phyloP scores from a whole-genome alignment of 2,888 invertebrate genomes.

The Pseudanteris insignis region DNA sequence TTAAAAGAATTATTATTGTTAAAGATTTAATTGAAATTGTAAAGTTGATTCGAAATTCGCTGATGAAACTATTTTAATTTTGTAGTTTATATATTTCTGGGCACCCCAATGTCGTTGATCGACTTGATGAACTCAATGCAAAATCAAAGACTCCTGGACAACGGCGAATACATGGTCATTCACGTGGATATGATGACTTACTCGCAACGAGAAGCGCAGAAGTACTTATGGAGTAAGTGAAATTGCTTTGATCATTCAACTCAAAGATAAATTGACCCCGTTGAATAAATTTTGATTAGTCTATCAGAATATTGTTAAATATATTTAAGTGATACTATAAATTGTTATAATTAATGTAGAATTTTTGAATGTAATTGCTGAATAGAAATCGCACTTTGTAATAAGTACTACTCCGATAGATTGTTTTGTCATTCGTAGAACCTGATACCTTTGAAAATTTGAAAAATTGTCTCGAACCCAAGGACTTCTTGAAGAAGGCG shows the following conservation, averaged over 20 bases:
- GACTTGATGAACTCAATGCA: slow-evolving; percentile 95
- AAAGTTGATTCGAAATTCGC: too few relatives aligned
- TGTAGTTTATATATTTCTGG: slow-evolving; percentile 93
- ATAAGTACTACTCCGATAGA: slow-evolving; percentile 44
- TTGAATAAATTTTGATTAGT: too few relatives aligned
- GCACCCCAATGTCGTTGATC: slow-evolving; percentile 83
- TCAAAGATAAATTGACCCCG: too few relatives aligned
- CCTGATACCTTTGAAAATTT: slow-evolving; percentile 67
- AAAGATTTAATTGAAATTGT: too few relatives aligned
- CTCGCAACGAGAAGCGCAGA: slow-evolving; percentile 76
- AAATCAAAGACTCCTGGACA: slow-evolving; percentile 83
- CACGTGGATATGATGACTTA: slow-evolving; percentile 94
- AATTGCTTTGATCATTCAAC: too few relatives aligned
- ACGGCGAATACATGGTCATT: slow-evolving; percentile 95
- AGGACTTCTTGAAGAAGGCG: slow-evolving; percentile 75
- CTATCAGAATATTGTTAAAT: too few relatives aligned
- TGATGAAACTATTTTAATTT: slow-evolving; percentile 1
- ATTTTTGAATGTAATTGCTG: slow-evolving; percentile 5
- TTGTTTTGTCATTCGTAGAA: slow-evolving; percentile 38
- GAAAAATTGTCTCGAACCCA: slow-evolving; percentile 72
- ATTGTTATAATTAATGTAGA: too few relatives aligned
- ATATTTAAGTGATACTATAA: too few relatives aligned
- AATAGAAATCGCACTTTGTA: slow-evolving; percentile 33
- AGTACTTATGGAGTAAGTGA: slow-evolving; percentile 83
- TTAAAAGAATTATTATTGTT: too few relatives aligned